Evolutionary conservation across 2,113 vertebrate genomes (phyloP).

Genomic region (Entomyzon cyanotis): DNA sequence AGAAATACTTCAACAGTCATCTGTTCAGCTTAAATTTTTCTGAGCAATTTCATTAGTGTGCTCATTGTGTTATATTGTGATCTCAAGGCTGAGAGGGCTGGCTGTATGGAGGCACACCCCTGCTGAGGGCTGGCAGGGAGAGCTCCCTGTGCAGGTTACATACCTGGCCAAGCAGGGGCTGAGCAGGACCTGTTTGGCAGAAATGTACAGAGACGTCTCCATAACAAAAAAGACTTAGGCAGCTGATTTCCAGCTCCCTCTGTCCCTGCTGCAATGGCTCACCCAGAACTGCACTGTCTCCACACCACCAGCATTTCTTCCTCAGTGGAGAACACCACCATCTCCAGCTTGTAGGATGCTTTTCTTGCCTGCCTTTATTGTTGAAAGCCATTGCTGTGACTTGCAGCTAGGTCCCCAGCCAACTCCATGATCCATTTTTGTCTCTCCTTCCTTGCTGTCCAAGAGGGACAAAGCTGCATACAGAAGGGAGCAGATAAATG

Average conservation of each 20-base stretch:
- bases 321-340: not conserved
- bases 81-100: not conserved
- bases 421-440: not conserved
- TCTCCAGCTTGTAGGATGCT: not conserved
- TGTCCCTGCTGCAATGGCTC: not conserved
- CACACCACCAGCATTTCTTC: not conserved
- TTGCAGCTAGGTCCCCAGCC: not conserved
- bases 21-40: not conserved
- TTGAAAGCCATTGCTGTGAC: not conserved
- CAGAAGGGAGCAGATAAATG: not conserved
- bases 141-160: not conserved
- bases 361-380: not conserved
- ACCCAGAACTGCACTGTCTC: not conserved
- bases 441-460: not conserved
- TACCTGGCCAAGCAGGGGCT: rapidly evolving
- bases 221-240: rapidly evolving
- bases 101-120: not conserved
- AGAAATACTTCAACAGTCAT: not conserved
- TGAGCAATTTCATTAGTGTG: not conserved
- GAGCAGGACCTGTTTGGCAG: not conserved
- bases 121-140: not conserved
- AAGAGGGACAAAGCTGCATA: not conserved
- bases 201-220: not conserved
- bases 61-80: not conserved
- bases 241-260: not conserved